Evolutionary conservation across 2,113 vertebrate species (phyloP), one percentile per base, ranked within the genome.

Genomic region (Sebastes fasciatus): DNA sequence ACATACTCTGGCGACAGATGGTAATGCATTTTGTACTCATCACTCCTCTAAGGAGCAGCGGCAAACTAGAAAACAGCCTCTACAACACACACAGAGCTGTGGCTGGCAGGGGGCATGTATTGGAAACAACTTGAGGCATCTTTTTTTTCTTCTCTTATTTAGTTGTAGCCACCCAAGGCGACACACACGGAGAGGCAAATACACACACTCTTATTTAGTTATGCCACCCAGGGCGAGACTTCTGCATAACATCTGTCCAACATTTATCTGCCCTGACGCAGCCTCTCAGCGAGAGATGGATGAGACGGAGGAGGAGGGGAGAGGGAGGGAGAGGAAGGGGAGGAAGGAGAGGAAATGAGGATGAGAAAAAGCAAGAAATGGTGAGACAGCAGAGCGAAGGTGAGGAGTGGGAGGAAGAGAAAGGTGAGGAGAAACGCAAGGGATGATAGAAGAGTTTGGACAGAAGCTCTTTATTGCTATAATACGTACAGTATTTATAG

Each of bases 171-270:
- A 80, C 90, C 90, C 69, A 45, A 81, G 84, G 93, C 84, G 49
- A 78, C 75, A 65, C 79, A 84, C 69, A 76, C 63, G 80, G 81
- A 85, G 81, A 84, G 21, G 51, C 65, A 70, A 26, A 91, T 45
- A 74, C 77, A 89, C 86, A 82, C 83, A 9, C 73, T 83, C 90
- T 88, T 89, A 89, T 89, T 88, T 86, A 88, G 86, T 81, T 65
- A 69, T 60, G 60, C 86, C 88, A 91, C 88, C 89, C 72, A 86
- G 87, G 89, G 90, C 86, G 78, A 91, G 80, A 86, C 85, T 90
- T 93, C 86, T 81, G 78, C 92, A 88, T 26, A 93, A 91, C 90
- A 94, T 92, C 93, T 93, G 93, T 91, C 91, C 86, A 89, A 88
- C 90, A 93, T 94, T 90, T 82, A 90, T 94, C 92, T 89, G 84